phyloP scores from a whole-genome alignment of 2,888 invertebrate species.

The Hyles lineata region DNA sequence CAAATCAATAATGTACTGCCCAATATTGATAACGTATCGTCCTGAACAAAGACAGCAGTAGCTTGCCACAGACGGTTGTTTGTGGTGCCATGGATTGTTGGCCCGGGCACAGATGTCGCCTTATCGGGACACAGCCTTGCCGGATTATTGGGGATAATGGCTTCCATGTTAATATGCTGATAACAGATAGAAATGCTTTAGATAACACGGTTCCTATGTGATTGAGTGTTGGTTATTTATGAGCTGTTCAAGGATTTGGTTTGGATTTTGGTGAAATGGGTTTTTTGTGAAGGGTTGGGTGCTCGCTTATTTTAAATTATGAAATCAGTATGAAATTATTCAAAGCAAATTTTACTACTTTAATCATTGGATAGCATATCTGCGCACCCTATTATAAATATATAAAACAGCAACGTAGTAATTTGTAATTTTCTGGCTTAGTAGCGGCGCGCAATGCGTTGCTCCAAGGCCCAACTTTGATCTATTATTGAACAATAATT shows the following conservation, averaged over 20 bases:
- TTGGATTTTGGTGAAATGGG: too few species aligned
- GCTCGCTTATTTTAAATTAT: too few species aligned
- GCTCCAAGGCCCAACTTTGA: slow-evolving; percentile 22
- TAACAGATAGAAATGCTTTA: slow-evolving; percentile 46
- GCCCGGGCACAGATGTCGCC: slow-evolving; percentile 44
- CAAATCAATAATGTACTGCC: slow-evolving; percentile 78
- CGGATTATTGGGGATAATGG: slow-evolving; percentile 68
- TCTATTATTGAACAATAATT: slow-evolving; percentile 19
- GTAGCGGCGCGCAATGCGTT: background rate
- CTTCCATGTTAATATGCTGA: slow-evolving; percentile 57
- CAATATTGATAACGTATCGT: slow-evolving; percentile 69
- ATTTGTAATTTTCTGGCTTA: slow-evolving; percentile 6
- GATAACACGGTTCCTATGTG: slow-evolving; percentile 26
- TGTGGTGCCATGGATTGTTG: slow-evolving; percentile 39
- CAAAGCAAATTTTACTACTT: too few species aligned
- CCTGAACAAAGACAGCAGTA: slow-evolving; percentile 65
- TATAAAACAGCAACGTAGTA: background rate
- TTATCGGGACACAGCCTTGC: slow-evolving; percentile 58
- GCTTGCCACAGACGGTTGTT: slow-evolving; percentile 49
- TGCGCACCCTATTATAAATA: background rate
- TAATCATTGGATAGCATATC: too few species aligned
- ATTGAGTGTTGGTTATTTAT: slow-evolving; percentile 8
- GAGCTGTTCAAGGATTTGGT: background rate
- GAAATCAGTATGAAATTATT: too few species aligned
- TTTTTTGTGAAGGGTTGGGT: too few species aligned